These are phyloP conservation scores for Andrena camellia DNA, from an alignment of 2,888 invertebrate genomes.

Conservation along the genomic window DNA sequence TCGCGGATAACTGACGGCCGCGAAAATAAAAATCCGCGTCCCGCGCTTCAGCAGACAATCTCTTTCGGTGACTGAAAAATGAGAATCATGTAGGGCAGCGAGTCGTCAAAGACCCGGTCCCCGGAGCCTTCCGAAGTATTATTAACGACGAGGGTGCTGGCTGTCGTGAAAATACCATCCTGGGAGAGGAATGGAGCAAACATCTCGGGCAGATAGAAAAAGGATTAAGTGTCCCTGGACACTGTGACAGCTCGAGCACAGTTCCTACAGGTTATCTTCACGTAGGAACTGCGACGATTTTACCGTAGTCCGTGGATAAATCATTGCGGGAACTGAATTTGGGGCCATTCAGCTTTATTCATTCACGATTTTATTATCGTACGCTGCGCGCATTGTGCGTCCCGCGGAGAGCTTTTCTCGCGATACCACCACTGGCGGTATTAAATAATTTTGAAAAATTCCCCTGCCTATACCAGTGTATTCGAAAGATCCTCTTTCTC, in stretches of 20 bases:
- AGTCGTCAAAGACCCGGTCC: neutral
- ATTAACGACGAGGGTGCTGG: neutral
- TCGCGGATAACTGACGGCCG: constrained; percentile 62
- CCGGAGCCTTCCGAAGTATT: neutral
- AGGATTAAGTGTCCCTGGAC: no score
- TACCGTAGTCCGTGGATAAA: no score
- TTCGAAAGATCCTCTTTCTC: constrained; percentile 1
- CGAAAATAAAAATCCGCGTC: constrained; percentile 66
- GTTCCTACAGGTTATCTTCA: no score
- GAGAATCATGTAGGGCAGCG: neutral
- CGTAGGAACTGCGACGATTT: no score
- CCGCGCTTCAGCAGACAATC: constrained; percentile 43
- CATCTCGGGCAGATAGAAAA: no score
- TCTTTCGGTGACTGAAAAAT: constrained; percentile 19
- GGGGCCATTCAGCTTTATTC: neutral
- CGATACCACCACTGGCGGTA: no score
- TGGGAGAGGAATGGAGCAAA: no score
- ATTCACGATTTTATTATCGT: neutral
- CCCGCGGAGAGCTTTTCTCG: neutral
- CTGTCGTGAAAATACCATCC: no score
- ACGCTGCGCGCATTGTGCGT: neutral
- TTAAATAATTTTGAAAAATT: neutral
- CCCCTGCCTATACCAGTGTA: neutral
- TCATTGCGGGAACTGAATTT: neutral
- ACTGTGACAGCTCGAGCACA: no score